Evolutionary conservation across 2,888 invertebrate species (phyloP).

Genomic region (Acleris sparsana): DNA sequence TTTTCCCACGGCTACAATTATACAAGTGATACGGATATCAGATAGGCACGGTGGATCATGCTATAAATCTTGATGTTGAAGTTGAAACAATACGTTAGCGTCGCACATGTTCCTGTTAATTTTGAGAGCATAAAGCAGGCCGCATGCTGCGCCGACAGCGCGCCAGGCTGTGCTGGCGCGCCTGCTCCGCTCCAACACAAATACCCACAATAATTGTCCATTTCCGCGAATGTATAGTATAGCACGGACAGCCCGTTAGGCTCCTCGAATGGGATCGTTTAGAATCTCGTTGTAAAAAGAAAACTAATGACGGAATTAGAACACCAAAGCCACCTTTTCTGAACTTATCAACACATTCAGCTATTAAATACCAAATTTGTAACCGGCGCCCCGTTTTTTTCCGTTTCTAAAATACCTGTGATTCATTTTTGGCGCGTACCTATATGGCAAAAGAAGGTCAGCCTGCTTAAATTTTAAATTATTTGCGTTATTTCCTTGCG

Average conservation of each 20-base stretch:
- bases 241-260: conserved; percentile 14
- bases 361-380: not conserved
- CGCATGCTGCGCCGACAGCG: conserved; percentile 61
- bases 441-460: conserved; percentile 19
- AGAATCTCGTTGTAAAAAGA: conserved; percentile 4
- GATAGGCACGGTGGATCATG: conserved; percentile 46
- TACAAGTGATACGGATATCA: conserved; percentile 48
- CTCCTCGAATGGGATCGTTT: conserved; percentile 18
- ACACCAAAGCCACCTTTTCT: not conserved
- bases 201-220: conserved; percentile 26
- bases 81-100: conserved; percentile 55
- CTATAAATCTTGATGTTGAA: conserved; percentile 66
- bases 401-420: conserved; percentile 1
- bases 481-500: not conserved
- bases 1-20: conserved; percentile 35
- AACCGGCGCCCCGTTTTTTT: not conserved
- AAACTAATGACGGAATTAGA: conserved; percentile 6
- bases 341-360: not conserved
- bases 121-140: conserved; percentile 52
- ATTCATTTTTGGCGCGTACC: conserved; percentile 5
- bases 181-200: conserved; percentile 22
- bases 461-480: not conserved
- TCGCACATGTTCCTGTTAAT: conserved; percentile 71
- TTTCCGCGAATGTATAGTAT: conserved; percentile 21
- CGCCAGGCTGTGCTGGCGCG: conserved; percentile 15